Evolutionary conservation across 2,113 vertebrate species (phyloP).

Genomic region (Nematolebias whitei): DNA sequence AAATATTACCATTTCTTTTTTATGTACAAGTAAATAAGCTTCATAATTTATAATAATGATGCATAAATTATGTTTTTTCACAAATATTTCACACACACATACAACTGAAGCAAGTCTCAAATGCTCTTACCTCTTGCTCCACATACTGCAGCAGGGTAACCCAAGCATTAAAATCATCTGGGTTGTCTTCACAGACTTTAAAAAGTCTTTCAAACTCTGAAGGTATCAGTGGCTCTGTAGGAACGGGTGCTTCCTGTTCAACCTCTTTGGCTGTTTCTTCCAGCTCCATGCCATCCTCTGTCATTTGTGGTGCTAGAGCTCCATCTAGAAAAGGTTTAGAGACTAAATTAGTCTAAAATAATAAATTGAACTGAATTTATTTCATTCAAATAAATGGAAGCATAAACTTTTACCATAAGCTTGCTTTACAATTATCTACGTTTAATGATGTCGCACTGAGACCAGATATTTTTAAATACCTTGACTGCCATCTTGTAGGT

Average conservation of each 20-base stretch:
- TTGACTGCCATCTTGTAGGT: slow-evolving; percentile 32
- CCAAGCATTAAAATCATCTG: slow-evolving; percentile 98
- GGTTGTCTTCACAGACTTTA: slow-evolving; percentile 92
- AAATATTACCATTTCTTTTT: neutral
- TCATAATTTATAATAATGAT: neutral
- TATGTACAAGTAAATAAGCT: neutral
- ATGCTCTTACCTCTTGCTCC: slow-evolving; percentile 91
- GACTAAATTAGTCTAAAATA: no score
- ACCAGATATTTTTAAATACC: slow-evolving; percentile 32
- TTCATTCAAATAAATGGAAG: no score
- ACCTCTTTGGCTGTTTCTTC: slow-evolving; percentile 84
- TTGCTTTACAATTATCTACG: no score
- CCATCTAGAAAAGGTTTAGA: slow-evolving; percentile 12
- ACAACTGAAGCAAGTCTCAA: neutral
- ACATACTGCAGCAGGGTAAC: slow-evolving; percentile 96
- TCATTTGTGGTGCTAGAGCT: slow-evolving; percentile 6
- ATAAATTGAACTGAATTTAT: no score
- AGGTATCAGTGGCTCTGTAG: slow-evolving; percentile 81
- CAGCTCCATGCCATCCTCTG: slow-evolving; percentile 82
- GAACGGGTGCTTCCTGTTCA: slow-evolving; percentile 47
- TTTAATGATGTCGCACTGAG: no score
- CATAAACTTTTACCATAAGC: no score
- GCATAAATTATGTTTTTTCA: neutral
- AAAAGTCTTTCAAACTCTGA: slow-evolving; percentile 93
- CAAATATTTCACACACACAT: neutral